These are phyloP conservation scores for Sceloporus tristichus DNA, from an alignment of 2,113 vertebrate genomes.

Conservation along the genomic window DNA sequence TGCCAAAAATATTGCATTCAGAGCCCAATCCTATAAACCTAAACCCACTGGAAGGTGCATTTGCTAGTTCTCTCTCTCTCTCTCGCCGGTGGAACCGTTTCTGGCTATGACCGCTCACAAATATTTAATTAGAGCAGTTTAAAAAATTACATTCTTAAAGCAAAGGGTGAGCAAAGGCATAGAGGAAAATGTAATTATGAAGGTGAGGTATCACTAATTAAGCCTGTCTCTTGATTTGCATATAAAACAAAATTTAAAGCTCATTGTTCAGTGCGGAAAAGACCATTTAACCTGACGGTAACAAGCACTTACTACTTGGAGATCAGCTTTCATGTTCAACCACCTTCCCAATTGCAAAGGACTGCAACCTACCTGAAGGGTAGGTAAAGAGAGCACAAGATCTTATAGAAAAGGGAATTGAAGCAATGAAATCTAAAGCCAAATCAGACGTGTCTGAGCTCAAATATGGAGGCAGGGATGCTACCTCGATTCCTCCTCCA, in stretches of 20 bases:
- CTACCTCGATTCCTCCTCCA: background rate
- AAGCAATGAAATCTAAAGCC: background rate
- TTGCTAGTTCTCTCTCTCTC: too few species aligned
- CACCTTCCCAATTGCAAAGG: background rate
- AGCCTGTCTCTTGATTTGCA: constrained; percentile 6
- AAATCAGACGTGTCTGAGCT: background rate
- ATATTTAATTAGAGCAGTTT: background rate
- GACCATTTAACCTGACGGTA: constrained; percentile 8
- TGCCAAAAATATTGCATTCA: too few species aligned
- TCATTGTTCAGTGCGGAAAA: background rate
- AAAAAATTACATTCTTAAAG: constrained; percentile 23
- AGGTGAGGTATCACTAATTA: background rate
- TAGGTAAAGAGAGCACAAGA: background rate
- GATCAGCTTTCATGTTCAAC: constrained; percentile 15
- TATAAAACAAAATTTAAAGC: constrained; percentile 49
- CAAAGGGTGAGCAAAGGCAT: constrained; percentile 42
- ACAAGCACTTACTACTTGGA: constrained; percentile 39
- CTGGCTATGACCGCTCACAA: background rate
- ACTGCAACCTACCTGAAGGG: background rate
- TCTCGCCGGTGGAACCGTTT: background rate
- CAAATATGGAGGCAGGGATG: background rate
- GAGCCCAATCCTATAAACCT: too few species aligned
- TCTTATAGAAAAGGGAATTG: background rate
- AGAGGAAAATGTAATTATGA: constrained; percentile 53
- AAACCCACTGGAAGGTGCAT: too few species aligned